Conservation (phyloP, 1,140 invertebrate genomes). For the Helicoverpa zea region DNA sequence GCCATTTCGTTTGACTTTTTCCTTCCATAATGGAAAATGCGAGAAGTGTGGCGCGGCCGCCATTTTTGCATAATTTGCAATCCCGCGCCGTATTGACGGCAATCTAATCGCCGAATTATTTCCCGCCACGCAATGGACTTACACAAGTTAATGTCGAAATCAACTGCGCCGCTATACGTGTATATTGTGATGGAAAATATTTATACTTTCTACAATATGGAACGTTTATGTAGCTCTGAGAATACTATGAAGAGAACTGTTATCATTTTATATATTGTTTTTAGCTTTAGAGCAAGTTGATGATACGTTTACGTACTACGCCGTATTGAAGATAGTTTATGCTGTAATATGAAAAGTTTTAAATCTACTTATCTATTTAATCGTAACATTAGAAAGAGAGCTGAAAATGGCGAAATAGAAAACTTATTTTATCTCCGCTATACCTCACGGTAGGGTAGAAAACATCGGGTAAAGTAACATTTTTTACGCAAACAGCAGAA, state of each 20-base stretch:
- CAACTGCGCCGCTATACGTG: neutral
- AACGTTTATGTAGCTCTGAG: neutral
- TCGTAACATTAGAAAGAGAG: no score
- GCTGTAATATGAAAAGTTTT: no score
- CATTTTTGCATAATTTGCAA: constrained; percentile 43
- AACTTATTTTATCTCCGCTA: no score
- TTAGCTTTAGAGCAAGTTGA: no score
- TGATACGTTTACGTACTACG: no score
- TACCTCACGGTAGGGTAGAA: no score
- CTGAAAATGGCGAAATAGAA: no score
- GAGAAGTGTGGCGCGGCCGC: constrained; percentile 13
- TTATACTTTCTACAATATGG: neutral
- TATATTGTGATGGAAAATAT: neutral
- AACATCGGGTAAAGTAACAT: no score
- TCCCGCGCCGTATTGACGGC: constrained; percentile 21
- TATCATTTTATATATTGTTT: no score
- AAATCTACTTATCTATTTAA: no score
- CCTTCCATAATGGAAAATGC: constrained; percentile 28
- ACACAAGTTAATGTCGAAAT: constrained; percentile 5
- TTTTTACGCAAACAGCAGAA: no score
- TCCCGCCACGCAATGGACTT: neutral
- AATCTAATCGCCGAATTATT: constrained; percentile 40
- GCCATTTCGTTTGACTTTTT: constrained; percentile 29
- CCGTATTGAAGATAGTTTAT: no score
- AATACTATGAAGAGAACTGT: neutral